Conservation (phyloP, 2,113 vertebrate genomes). For the Scatophagus argus region DNA sequence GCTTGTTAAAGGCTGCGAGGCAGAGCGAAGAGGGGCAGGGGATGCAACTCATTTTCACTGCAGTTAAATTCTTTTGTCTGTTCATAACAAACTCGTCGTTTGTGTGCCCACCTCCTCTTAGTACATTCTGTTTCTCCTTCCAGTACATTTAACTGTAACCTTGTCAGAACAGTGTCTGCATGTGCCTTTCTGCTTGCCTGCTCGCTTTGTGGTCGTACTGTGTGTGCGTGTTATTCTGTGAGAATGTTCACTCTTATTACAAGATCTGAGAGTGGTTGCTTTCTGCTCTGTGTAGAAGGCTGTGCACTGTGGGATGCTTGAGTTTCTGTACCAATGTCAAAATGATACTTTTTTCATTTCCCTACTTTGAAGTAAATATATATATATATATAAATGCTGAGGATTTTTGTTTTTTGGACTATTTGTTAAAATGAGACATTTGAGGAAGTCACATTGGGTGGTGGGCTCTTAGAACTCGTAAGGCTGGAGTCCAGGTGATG, state of each 20-base stretch:
- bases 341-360: neutral
- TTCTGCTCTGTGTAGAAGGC: neutral
- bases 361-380: neutral
- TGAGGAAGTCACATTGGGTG: neutral
- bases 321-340: neutral
- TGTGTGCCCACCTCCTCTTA: neutral
- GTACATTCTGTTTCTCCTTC: slow-evolving; percentile 29
- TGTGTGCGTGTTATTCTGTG: slow-evolving; percentile 15
- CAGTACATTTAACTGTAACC: slow-evolving; percentile 30
- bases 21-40: slow-evolving; percentile 1
- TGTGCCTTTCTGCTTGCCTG: slow-evolving; percentile 19
- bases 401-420: neutral
- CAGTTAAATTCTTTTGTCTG: slow-evolving; percentile 1
- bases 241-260: neutral
- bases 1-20: slow-evolving; percentile 23
- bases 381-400: no score
- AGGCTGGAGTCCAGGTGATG: no score
- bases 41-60: slow-evolving; percentile 4
- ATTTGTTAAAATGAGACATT: neutral
- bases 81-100: slow-evolving; percentile 3
- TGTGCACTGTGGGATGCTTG: neutral
- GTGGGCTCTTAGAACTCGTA: neutral
- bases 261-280: neutral
- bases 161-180: slow-evolving; percentile 20
- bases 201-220: neutral